Percentiles rank a stretch among this genome's conserved stretches.
Evolutionary conservation across 1,140 invertebrate genomes (phyloP).

Genomic region (Lamellibrachia luymesi): DNA sequence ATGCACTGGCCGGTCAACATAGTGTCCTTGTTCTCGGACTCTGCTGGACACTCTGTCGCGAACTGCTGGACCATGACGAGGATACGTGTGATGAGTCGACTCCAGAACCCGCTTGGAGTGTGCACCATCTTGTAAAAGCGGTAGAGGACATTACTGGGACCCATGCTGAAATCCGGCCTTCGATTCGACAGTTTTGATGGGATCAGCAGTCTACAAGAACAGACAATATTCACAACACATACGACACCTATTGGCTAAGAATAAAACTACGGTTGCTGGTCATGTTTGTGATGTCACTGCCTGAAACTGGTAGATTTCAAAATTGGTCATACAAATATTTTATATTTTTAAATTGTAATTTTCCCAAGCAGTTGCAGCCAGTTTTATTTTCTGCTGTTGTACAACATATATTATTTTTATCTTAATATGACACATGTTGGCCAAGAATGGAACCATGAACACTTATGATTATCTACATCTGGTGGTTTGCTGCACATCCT

Average conservation of each 20-base stretch:
- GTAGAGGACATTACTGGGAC: conserved; percentile 21
- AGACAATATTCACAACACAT: neutral
- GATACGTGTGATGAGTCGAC: conserved; percentile 82
- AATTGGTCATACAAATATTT: no score
- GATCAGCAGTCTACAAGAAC: conserved; percentile 40
- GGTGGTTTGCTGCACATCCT: neutral
- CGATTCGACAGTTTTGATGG: conserved; percentile 38
- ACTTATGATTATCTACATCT: no score
- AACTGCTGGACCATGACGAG: conserved; percentile 52
- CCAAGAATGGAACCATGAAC: no score
- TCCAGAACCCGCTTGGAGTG: conserved; percentile 96
- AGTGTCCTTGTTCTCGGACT: neutral
- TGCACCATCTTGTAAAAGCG: conserved; percentile 74
- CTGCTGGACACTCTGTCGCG: neutral
- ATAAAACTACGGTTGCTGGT: no score
- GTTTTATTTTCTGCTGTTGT: no score
- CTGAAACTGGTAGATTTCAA: no score
- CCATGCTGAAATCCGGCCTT: conserved; percentile 31
- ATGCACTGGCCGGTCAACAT: neutral
- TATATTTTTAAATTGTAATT: no score
- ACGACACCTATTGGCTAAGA: no score
- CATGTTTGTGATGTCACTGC: no score
- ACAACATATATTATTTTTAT: no score
- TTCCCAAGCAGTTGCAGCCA: no score
- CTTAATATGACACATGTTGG: no score